Evolutionary conservation across 2,797 vertebrate genomes (phyloP).

Genomic region (Rhyacichthys aspro): DNA sequence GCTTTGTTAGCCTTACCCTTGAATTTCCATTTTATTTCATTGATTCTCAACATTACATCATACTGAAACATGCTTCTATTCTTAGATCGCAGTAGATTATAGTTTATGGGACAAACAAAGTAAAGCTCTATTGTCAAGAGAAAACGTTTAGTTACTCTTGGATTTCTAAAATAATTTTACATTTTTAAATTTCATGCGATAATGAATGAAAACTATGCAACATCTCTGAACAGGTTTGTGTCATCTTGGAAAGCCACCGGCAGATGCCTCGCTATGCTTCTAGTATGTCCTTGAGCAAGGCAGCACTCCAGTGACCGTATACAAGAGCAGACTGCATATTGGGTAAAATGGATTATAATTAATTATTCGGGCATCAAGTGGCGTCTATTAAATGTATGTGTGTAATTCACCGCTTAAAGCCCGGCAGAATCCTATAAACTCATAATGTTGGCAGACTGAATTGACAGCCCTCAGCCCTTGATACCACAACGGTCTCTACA

Average conservation of each 20-base stretch:
- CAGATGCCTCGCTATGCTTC: constrained; percentile 32
- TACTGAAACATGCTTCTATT: no score
- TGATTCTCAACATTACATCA: no score
- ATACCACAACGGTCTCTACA: constrained; percentile 13
- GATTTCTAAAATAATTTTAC: neutral
- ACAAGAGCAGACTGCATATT: constrained; percentile 4
- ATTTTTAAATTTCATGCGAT: neutral
- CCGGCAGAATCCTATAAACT: constrained; percentile 23
- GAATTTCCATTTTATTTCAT: no score
- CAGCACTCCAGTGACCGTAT: constrained; percentile 22
- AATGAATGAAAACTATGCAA: neutral
- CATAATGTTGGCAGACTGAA: constrained; percentile 33
- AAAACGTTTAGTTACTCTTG: no score
- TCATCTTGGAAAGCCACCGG: neutral
- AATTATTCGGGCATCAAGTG: constrained; percentile 30
- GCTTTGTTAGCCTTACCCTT: no score
- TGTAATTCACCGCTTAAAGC: constrained; percentile 48
- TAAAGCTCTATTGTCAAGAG: no score
- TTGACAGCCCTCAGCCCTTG: constrained; percentile 48
- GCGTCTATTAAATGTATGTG: constrained; percentile 16
- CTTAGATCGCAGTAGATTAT: no score
- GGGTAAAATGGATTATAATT: constrained; percentile 35
- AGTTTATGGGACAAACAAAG: no score
- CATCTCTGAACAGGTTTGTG: neutral
- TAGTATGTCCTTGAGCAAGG: constrained; percentile 61